These are phyloP conservation scores for Uria lomvia DNA, from an alignment of 2,113 vertebrate genomes.

Conservation along the genomic window DNA sequence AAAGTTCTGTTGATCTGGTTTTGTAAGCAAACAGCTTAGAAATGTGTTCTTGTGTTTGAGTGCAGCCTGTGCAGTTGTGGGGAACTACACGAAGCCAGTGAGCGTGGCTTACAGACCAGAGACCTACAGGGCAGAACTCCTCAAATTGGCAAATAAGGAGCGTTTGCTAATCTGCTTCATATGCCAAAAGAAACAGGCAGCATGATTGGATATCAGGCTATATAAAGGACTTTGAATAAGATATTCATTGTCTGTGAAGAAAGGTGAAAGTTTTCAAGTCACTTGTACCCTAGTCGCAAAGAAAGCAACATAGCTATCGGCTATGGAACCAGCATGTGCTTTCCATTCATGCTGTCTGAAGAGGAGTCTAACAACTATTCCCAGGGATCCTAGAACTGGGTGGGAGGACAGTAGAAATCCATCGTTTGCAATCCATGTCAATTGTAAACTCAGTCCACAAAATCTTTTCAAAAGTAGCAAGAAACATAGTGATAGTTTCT, in stretches of 20 bases:
- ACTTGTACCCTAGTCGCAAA: neutral
- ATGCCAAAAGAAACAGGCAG: neutral
- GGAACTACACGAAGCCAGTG: neutral
- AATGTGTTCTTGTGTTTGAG: neutral
- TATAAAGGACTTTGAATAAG: neutral
- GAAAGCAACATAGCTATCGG: neutral
- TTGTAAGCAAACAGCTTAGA: neutral
- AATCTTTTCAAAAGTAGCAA: neutral
- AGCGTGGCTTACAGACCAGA: neutral
- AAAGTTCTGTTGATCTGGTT: neutral
- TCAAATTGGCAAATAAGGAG: neutral
- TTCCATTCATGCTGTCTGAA: neutral
- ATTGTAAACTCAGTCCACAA: neutral
- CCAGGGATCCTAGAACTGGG: neutral
- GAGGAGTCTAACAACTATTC: neutral
- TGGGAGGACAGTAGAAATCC: neutral
- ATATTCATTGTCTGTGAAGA: neutral
- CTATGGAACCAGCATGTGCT: neutral
- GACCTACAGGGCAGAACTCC: neutral
- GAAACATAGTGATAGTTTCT: neutral
- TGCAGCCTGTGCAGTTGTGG: accelerated
- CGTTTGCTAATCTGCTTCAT: neutral
- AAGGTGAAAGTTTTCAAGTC: neutral
- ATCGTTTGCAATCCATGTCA: neutral
- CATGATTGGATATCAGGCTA: neutral